These are phyloP conservation scores for Cantharis rufa DNA, from an alignment of 2,888 invertebrate genomes.

Conservation along the genomic window DNA sequence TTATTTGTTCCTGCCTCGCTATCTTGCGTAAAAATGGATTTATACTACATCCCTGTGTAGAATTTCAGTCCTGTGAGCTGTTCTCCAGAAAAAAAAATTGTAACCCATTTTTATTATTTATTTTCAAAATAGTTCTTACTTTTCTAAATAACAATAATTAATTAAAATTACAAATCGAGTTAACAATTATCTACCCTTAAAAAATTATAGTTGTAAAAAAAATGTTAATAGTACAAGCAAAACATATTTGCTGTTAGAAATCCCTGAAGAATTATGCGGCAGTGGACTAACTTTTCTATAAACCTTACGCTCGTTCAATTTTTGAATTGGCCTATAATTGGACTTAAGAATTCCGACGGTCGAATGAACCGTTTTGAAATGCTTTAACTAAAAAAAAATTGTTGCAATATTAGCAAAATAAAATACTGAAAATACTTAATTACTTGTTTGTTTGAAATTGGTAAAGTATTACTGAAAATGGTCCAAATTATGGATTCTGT, in stretches of 20 bases:
- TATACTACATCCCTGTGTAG: too few relatives aligned
- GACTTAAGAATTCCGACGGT: conserved; percentile 52
- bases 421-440: too few relatives aligned
- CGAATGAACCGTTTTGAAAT: conserved; percentile 53
- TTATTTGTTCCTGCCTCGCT: too few relatives aligned
- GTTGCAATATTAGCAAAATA: background rate
- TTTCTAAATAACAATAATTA: background rate
- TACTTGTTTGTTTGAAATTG: conserved; percentile 60
- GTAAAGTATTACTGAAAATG: conserved; percentile 61
- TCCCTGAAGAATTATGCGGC: background rate
- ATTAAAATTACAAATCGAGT: background rate
- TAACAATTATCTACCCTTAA: background rate
- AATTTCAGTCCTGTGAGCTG: too few relatives aligned
- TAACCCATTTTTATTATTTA: background rate
- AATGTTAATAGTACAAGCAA: background rate
- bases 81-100: too few relatives aligned
- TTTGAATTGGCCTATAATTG: conserved; percentile 57
- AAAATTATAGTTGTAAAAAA: background rate
- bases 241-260: background rate
- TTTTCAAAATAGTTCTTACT: background rate
- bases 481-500: conserved; percentile 78
- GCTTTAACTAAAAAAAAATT: conserved; percentile 46
- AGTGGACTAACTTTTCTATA: conserved; percentile 31
- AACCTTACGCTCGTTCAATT: conserved; percentile 48
- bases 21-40: too few relatives aligned